Evolutionary conservation across 2,113 vertebrate species (phyloP), one percentile per base, ranked within the genome.

Genomic region (Machaerirhynchus nigripectus): DNA sequence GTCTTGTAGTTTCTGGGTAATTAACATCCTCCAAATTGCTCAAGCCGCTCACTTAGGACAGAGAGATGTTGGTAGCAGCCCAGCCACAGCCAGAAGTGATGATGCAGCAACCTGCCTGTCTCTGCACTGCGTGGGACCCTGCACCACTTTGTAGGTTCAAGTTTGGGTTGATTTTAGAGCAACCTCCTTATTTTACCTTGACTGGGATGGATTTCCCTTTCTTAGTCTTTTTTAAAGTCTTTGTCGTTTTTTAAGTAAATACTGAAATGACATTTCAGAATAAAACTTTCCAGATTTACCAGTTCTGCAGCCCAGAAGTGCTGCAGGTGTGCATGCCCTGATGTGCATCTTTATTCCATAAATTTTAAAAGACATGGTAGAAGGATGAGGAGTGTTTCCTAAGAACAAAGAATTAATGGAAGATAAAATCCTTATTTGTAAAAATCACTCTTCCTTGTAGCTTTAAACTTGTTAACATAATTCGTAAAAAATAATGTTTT

Each of bases 11-110:
- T 83, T 88, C 68, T 83, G 67, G 31, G 57, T 95, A 83, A 93
- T 95, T 96, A 93, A 73, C 55, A 47, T 73, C 23, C 55, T 79
- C 40, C 49, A 46, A 76, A 75, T 93, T 83, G 30, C 23, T 79
- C 1, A 1, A 84, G 70, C 21, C 4, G 0, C 10, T 30, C 69
- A 59, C 22, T 76, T 57, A 90, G 78, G 67, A 50, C 35, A 28
- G 75, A 42, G 47, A 2, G 69, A 31, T 31, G n/a, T 2, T 13
- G 42, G 16, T 56, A 35, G 31, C 24, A 10, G 33, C 18, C 47
- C 33, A 35, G 67, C 33, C 1, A 2, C 44, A 21, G 30, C 46
- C 46, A 61, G 35, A 30, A 18, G 35, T 9, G 21, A 13, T 12
- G 6, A 33, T 75, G 42, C 19, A 47, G 12, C 10, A 3, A n/a